These are phyloP conservation scores for Microplitis demolitor DNA, from an alignment of 1,140 invertebrate genomes.

Conservation along the genomic window DNA sequence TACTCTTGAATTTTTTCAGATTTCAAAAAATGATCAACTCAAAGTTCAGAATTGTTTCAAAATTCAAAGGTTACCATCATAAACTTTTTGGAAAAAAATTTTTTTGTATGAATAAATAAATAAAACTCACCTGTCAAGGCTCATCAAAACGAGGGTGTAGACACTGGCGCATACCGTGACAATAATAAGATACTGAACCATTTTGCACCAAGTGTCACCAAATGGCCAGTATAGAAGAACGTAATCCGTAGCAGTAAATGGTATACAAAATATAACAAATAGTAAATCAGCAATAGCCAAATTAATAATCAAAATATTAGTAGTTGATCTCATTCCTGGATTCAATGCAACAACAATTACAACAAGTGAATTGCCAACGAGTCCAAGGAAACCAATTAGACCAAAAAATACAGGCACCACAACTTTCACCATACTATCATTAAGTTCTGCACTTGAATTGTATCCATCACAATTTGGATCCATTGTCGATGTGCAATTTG, in stretches of 20 bases:
- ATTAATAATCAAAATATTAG: constrained; percentile 90
- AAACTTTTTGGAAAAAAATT: too few species aligned
- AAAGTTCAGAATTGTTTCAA: too few species aligned
- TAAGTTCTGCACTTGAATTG: constrained; percentile 35
- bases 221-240: constrained; percentile 89
- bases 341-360: constrained; percentile 85
- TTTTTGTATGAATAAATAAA: neutral
- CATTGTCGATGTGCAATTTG: constrained; percentile 6
- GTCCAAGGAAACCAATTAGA: constrained; percentile 83
- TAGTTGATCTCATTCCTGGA: constrained; percentile 90
- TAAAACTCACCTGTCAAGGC: constrained; percentile 74
- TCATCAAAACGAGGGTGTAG: constrained; percentile 95
- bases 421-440: constrained; percentile 69
- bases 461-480: neutral
- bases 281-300: constrained; percentile 88
- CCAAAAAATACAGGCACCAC: constrained; percentile 88
- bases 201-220: constrained; percentile 88
- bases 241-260: constrained; percentile 90
- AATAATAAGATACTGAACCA: constrained; percentile 81
- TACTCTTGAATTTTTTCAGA: too few species aligned
- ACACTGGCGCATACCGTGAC: constrained; percentile 93
- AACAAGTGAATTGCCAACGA: constrained; percentile 87
- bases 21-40: too few species aligned
- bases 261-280: constrained; percentile 95
- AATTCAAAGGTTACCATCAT: too few species aligned